Evolutionary conservation across 2,113 vertebrate genomes (phyloP), one percentile per base, ranked within the genome.

Genomic region (Silurus meridionalis): DNA sequence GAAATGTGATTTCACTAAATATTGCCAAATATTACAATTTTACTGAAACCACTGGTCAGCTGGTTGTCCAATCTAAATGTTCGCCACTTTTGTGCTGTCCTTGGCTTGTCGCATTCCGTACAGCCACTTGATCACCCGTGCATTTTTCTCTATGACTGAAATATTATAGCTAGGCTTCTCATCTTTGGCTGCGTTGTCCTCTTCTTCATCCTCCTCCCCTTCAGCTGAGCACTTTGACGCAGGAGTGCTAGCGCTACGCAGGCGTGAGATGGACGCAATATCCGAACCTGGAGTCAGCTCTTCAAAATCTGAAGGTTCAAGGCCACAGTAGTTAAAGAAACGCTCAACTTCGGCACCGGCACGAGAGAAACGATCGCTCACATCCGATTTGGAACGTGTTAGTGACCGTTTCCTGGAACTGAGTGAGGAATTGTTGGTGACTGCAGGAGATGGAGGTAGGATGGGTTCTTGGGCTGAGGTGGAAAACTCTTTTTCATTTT

Each of bases 61-160:
- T 77, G 23, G 2, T 14, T 25, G 7, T 58, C 25, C 28, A 15
- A 23, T 6, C 82, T 90, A 94, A 82, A 95, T 75, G 63, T 91
- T 88, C 78, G 91, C 92, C 88, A 89, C 92, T 83, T 72, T 90
- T 1, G 88, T 64, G 83, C n/a, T 91, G 94, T 96, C 93, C 60
- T 95, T 94, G 8, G 94, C 95, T 82, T 97, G 95, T 3, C 96
- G 93, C 82, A 98, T 89, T 63, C 97, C 96, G 0, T 97, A 99
- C 53, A 99, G 93, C 98, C 98, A 99, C 86, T 99, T 99, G 90
- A 99, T 99, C 69, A 99, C 97, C 0, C 98, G 93, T 15, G 98
- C 98, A 0, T 99, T 99, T 67, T 96, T 96, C 91, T 99, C 97
- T 0, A 99, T 95, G 89, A 97, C 93, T 0, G 98, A 99, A 89